These are phyloP conservation scores for Paedocypris sp. DNA, from an alignment of 2,113 vertebrate species.

Conservation along the genomic window DNA sequence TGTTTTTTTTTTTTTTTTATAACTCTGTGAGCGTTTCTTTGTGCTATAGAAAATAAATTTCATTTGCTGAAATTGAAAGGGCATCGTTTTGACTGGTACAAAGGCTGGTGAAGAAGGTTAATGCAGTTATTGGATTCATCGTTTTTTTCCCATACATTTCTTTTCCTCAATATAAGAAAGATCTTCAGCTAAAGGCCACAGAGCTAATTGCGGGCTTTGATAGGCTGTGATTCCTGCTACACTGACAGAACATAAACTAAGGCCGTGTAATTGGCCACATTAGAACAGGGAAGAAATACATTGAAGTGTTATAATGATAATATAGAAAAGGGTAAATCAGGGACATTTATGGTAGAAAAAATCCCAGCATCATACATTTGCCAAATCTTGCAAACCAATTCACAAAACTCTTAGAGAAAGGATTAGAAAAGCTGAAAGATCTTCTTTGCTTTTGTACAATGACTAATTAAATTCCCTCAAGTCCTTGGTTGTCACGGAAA, in stretches of 20 bases:
- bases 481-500: background rate
- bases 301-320: background rate
- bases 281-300: constrained; percentile 3
- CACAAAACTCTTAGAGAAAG: no score
- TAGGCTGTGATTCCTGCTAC: background rate
- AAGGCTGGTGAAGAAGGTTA: constrained; percentile 11
- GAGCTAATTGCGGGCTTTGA: constrained; percentile 24
- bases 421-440: no score
- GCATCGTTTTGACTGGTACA: constrained; percentile 5
- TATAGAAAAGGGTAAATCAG: background rate
- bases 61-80: background rate
- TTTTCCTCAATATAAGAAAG: background rate
- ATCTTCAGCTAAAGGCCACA: constrained; percentile 24
- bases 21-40: no score
- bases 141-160: background rate
- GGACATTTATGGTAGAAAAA: no score
- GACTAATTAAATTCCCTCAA: constrained; percentile 14
- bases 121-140: background rate
- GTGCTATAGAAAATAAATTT: background rate
- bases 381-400: no score
- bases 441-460: constrained; percentile 1
- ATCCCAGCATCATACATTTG: background rate
- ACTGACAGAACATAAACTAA: background rate
- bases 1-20: no score
- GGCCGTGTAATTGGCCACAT: constrained; percentile 26